phyloP scores from a whole-genome alignment of 1,140 invertebrate genomes.

The Piezodorus guildinii region DNA sequence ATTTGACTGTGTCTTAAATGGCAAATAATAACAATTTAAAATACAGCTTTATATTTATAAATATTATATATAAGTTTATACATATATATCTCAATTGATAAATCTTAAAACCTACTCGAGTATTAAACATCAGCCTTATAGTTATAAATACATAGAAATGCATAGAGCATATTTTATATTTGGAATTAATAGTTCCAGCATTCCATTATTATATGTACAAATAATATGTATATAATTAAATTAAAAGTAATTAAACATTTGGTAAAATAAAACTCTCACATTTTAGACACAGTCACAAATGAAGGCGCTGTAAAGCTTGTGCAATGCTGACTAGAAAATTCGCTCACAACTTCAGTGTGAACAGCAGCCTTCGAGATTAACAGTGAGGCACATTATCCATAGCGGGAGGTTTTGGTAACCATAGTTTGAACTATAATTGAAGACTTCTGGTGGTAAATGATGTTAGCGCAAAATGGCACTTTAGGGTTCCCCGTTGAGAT shows the following conservation, averaged over 20 bases:
- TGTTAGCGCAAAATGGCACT: too few relatives aligned
- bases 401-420: constrained; percentile 2
- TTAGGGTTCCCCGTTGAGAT: too few relatives aligned
- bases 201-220: constrained; percentile 13
- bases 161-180: neutral
- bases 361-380: constrained; percentile 12
- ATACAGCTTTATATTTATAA: constrained; percentile 7
- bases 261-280: constrained; percentile 4
- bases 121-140: constrained; percentile 16
- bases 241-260: constrained; percentile 7
- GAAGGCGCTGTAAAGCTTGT: constrained; percentile 23
- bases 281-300: constrained; percentile 18
- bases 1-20: constrained; percentile 23
- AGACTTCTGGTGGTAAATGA: too few relatives aligned
- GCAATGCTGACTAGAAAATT: constrained; percentile 24
- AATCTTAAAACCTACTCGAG: constrained; percentile 11
- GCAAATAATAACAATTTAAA: constrained; percentile 9
- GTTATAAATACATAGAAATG: constrained; percentile 11
- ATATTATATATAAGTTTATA: constrained; percentile 1
- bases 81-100: constrained; percentile 6
- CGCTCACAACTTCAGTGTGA: constrained; percentile 18
- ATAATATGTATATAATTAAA: constrained; percentile 3
- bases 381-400: constrained; percentile 2
- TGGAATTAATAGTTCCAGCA: constrained; percentile 11
- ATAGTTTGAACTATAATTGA: too few relatives aligned